Evolutionary conservation across 2,888 invertebrate genomes (phyloP).

Genomic region (Lithophane semibrunnea): DNA sequence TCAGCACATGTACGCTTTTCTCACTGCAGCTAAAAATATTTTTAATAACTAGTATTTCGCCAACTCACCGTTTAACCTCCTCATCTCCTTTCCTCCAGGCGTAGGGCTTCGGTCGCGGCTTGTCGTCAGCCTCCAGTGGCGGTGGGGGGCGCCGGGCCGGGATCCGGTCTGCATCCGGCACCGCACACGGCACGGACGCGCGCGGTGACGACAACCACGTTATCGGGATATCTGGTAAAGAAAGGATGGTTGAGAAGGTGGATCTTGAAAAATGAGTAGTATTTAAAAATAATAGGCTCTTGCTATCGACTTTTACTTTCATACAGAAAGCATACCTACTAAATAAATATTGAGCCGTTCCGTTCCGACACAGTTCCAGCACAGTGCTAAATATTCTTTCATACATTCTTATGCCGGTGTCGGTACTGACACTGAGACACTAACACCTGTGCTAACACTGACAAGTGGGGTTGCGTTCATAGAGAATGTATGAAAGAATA

Average conservation of each 20-base stretch:
- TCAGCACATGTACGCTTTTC: no score
- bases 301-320: not conserved
- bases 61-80: constrained; percentile 75
- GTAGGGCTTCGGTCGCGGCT: constrained; percentile 71
- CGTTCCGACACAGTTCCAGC: no score
- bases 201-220: constrained; percentile 80
- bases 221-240: constrained; percentile 80
- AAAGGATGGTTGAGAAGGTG: not conserved
- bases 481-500: no score
- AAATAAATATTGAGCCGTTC: not conserved
- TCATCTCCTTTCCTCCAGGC: constrained; percentile 74
- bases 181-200: constrained; percentile 79
- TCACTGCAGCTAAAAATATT: not conserved
- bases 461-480: no score
- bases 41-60: no score
- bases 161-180: constrained; percentile 75
- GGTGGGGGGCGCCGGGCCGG: constrained; percentile 78
- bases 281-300: not conserved
- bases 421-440: no score
- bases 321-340: no score
- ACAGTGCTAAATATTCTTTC: no score
- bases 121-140: constrained; percentile 78
- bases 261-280: not conserved
- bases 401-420: no score
- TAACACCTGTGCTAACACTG: no score